Percentiles rank a stretch among this genome's conserved stretches.
These are phyloP conservation scores for Axinella damicornis DNA, from an alignment of 37 sponge, comb jelly and placozoan species.

Conservation along the genomic window DNA sequence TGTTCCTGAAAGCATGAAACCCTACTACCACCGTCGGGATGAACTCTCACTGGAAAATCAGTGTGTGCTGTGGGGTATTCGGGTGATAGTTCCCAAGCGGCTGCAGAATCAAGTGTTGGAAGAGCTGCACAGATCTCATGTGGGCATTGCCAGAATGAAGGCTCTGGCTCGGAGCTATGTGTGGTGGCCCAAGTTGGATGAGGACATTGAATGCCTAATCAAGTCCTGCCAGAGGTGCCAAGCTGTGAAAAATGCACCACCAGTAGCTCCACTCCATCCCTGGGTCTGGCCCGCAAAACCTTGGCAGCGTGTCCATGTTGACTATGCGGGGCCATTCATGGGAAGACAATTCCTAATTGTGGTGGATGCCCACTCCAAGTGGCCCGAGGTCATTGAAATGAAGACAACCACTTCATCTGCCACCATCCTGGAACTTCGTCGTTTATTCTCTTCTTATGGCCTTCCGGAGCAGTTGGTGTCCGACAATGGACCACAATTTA, in stretches of 20 bases:
- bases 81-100: not conserved
- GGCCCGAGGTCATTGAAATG: slow-evolving; percentile 10
- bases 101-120: not conserved
- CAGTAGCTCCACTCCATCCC: slow-evolving; percentile 17
- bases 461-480: slow-evolving; percentile 20
- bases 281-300: slow-evolving; percentile 34
- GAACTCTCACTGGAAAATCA: no score
- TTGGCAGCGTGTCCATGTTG: slow-evolving; percentile 44
- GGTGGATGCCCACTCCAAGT: slow-evolving; percentile 26
- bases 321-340: slow-evolving; percentile 12
- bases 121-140: slow-evolving; percentile 3
- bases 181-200: slow-evolving; percentile 49
- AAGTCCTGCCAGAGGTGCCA: slow-evolving; percentile 13
- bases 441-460: slow-evolving; percentile 25
- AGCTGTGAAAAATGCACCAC: slow-evolving; percentile 1
- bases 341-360: not conserved
- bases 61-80: not conserved
- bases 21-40: no score
- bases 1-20: no score
- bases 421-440: slow-evolving; percentile 6
- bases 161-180: slow-evolving; percentile 28
- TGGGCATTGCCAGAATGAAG: slow-evolving; percentile 15
- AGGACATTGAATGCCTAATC: not conserved
- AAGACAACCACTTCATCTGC: slow-evolving; percentile 1
- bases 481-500: slow-evolving; percentile 59